Evolutionary conservation across 2,888 invertebrate genomes (phyloP).

Genomic region (Harpalus rubripes): DNA sequence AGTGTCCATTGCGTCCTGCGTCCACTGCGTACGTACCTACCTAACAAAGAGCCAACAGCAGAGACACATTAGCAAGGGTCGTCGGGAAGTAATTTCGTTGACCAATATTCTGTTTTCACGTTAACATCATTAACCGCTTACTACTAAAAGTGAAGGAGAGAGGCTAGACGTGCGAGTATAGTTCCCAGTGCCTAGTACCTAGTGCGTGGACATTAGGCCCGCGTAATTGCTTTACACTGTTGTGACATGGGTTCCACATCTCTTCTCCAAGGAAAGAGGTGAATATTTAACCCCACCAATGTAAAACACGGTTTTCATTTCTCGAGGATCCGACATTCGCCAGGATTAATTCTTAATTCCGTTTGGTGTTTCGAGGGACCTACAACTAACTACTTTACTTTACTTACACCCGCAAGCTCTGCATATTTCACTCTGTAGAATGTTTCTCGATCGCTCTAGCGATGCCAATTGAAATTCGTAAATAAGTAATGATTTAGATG

Average conservation of each 20-base stretch:
- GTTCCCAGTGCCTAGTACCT: not conserved
- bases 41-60: conserved; percentile 47
- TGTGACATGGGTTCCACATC: conserved; percentile 67
- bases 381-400: conserved; percentile 42
- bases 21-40: not conserved
- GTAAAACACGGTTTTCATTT: conserved; percentile 66
- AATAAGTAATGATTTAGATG: conserved; percentile 64
- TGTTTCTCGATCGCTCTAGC: no score
- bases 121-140: conserved; percentile 68
- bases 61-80: conserved; percentile 62
- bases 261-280: conserved; percentile 49
- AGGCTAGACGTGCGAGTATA: no score
- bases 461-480: not conserved
- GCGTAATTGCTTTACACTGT: conserved; percentile 68
- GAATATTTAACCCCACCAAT: conserved; percentile 66
- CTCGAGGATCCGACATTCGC: conserved; percentile 67
- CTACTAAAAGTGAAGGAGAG: conserved; percentile 61
- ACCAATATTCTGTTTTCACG: conserved; percentile 66
- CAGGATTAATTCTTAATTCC: conserved; percentile 67
- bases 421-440: not conserved
- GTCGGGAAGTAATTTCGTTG: conserved; percentile 60
- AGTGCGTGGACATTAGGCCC: conserved; percentile 66
- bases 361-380: conserved; percentile 30
- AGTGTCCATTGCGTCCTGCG: not conserved
- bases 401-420: not conserved